Base-by-base conservation (phyloP, 1,140 invertebrate genomes). In the Cyrtorhinus lividipennis region DNA sequence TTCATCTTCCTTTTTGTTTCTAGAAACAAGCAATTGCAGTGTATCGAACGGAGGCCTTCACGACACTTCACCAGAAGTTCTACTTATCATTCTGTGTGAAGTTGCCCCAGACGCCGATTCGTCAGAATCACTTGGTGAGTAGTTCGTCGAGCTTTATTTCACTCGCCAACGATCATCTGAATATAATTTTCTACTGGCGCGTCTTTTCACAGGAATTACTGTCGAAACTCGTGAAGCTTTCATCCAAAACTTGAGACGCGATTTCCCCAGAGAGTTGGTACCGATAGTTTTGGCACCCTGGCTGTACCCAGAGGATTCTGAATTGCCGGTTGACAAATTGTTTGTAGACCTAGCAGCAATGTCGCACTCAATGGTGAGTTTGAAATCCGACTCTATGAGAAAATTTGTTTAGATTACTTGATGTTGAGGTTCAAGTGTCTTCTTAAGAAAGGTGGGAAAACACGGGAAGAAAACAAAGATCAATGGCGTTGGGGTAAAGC, bases 281-380 rank as follows among this genome's bases (percentile, higher is more conserved):
- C 92, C 92, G 65, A 85, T 92, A 69, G 84, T 95, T 67, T 75
- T 96, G 68, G 84, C 87, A 69, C 91, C 91, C 72, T 77, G 92
- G 48, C 76, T 95, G 46, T 95, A 94, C 75, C 82, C 86, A 62
- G 81, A 82, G 73, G 81, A 84, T 70, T 80, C 83, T 69, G 86
- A 91, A 75, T 79, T 83, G 68, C 78, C 83, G 61, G 79, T 85
- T 61, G 80, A 81, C 56, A 80, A 79, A 70, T 70, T 80, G 59
- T 71, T 69, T 59, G 71, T 72, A 65, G 76, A 77, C 56, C 67
- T 70, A 23, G 66, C 72, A 62, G 77, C 71, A 66, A 81, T 83
- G 76, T 74, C 80, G 58, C 81, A 80, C 71, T 77, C 78, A 69
- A 78, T 83, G 77, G 83, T 83, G 76, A 74, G 71, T 72, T 13